Percentiles rank a stretch among this genome's conserved stretches.
phyloP scores from a whole-genome alignment of 2,888 invertebrate species.

The Petrophora chlorosata region DNA sequence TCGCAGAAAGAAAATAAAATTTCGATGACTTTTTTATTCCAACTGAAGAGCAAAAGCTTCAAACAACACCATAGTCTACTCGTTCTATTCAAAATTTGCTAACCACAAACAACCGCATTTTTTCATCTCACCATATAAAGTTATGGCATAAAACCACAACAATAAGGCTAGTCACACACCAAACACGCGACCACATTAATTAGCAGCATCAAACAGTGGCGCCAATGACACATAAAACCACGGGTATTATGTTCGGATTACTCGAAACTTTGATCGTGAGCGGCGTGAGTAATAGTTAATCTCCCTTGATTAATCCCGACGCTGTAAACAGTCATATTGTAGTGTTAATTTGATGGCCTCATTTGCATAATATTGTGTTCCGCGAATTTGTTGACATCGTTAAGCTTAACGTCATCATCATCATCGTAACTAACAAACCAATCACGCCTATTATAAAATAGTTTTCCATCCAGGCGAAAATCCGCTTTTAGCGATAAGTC shows the following conservation, averaged over 20 bases:
- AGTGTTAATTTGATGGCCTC: conserved; percentile 37
- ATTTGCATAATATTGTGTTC: conserved; percentile 35
- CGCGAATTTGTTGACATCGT: conserved; percentile 16
- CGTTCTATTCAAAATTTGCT: no score
- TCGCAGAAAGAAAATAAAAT: no score
- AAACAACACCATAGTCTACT: no score
- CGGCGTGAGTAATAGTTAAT: conserved; percentile 47
- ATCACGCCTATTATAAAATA: no score
- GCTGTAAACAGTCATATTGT: conserved; percentile 42
- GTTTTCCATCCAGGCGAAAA: no score
- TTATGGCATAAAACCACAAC: conserved; percentile 41
- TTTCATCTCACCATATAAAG: conserved; percentile 14
- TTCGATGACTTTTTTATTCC: no score
- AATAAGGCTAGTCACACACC: conserved; percentile 43
- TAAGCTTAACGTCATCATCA: not conserved
- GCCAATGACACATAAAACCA: conserved; percentile 63
- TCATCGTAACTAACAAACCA: no score
- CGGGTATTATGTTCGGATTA: conserved; percentile 53
- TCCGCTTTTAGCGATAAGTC: no score
- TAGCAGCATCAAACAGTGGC: conserved; percentile 62
- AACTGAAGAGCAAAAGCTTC: no score
- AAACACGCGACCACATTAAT: conserved; percentile 62
- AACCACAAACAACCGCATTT: not conserved
- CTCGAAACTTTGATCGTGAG: conserved; percentile 52
- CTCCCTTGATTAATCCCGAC: conserved; percentile 46